Conservation (phyloP, 2,888 invertebrate species). For the Netelia melanura region DNA sequence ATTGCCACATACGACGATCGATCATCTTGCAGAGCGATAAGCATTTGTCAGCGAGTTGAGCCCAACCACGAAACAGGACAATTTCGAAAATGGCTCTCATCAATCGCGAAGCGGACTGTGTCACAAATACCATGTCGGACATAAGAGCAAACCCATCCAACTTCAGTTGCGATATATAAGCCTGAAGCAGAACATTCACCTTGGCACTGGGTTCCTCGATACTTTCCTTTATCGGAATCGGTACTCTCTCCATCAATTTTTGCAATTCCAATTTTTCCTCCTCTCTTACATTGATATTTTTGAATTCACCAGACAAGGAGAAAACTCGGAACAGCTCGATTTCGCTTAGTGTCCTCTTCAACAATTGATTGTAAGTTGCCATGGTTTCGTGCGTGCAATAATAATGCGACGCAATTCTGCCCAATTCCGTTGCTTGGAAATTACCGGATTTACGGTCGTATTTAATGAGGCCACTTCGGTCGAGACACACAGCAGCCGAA, state of each 20-base stretch:
- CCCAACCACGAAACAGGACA: slow-evolving; percentile 97
- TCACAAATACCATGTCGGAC: slow-evolving; percentile 99
- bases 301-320: slow-evolving; percentile 98
- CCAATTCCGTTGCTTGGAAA: slow-evolving; percentile 96
- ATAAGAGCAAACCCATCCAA: slow-evolving; percentile 99
- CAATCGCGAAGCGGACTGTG: slow-evolving; percentile 97
- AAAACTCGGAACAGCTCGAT: slow-evolving; percentile 99
- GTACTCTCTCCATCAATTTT: slow-evolving; percentile 96
- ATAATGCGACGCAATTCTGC: slow-evolving; percentile 99
- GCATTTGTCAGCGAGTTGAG: slow-evolving; percentile 98
- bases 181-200: slow-evolving; percentile 97
- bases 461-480: slow-evolving; percentile 97
- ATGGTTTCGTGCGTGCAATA: slow-evolving; percentile 99
- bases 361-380: slow-evolving; percentile 97
- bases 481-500: slow-evolving; percentile 95
- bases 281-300: slow-evolving; percentile 95
- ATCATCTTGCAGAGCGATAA: slow-evolving; percentile 99
- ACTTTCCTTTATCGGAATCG: slow-evolving; percentile 99
- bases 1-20: slow-evolving; percentile 99
- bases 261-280: slow-evolving; percentile 99
- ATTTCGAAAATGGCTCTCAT: slow-evolving; percentile 99
- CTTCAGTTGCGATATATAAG: slow-evolving; percentile 99
- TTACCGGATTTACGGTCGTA: slow-evolving; percentile 97
- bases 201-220: slow-evolving; percentile 99
- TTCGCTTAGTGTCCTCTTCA: slow-evolving; percentile 98